Evolutionary conservation across 2,888 invertebrate species (phyloP), one percentile per base, ranked within the genome.

Genomic region (Belgica antarctica): DNA sequence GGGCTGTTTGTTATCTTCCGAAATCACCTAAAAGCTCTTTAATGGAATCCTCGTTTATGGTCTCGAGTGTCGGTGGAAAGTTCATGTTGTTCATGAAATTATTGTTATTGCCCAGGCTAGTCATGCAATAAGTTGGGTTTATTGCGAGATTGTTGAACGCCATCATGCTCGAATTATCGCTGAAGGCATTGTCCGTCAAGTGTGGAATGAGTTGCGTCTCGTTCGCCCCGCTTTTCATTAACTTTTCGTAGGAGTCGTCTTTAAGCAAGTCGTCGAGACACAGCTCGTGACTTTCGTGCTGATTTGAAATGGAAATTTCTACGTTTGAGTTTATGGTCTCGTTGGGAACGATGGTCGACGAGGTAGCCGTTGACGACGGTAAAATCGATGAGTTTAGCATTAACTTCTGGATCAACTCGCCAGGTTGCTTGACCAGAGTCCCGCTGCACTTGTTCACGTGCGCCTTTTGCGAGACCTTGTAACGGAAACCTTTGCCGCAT

Each of bases 381-480:
- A 83, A 76, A 71, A 81, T 80, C 10, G 82, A 81, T 59, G 83
- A 82, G 25, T 79, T 80, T 61, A 81, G 80, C 74, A 81, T 82
- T 3, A 83, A 76, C 75, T 83, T 83, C 75, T 83, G 82, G 15
- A 83, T 78, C 2, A 84, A 78, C 72, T 82, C 81, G 17, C 81
- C 81, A 46, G 79, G 77, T 76, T 82, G 82, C 25, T 84, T 77
- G 1, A 83, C 77, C 1, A 85, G 84, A 15, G 81, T 82, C 15
- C 85, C 86, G 71, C 84, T 82, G 76, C 92, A 92, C 79, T 91
- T 92, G n/a, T n/a, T n/a, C n/a, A n/a, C n/a, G 75, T 92, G 92
- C 2, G 90, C 91, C 75, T 90, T 83, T 77, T 90, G 89, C 66
- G 91, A 91, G 8, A 92, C 90, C 84, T 92, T 92, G 75, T 92